Base-by-base conservation (phyloP, 2,113 vertebrate species). In the Baryphthengus martii region DNA sequence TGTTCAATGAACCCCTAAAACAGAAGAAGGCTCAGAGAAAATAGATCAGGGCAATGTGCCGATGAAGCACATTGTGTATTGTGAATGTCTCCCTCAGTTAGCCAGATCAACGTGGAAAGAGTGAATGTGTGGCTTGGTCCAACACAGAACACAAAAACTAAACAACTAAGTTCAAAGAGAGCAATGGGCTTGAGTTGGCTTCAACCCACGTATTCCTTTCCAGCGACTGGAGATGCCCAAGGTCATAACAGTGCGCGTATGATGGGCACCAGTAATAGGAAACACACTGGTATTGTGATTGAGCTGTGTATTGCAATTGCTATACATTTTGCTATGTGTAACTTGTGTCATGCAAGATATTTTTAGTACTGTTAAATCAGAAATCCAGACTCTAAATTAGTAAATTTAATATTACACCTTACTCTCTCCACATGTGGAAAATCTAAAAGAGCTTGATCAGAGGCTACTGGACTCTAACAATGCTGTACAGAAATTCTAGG, bases 381-480 rank as follows among this genome's bases (percentile, higher is more conserved):
- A 40, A 82, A 59, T 28, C 7, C 3, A 4, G 0, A n/a, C 19
- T 44, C 39, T 42, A 52, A 29, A 40, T 58, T 11, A 59, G 2
- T 26, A 67, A 39, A 44, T 29, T 62, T 71, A 3, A 29, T 71
- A 42, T 49, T 62, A 23, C 1, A 40, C 5, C 7, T 86, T 37
- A 35, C 2, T 3, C 3, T 40, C 4, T 45, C 39, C 3, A 20
- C 2, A 0, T 13, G 5, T 20, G 16, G 33, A 63, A 62, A 40
- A 70, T 63, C 14, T 81, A 40, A 52, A 74, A 56, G 12, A 47
- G 63, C 25, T 52, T 58, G 45, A 24, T 75, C 26, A 66, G 59
- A 65, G 17, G 13, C 2, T 76, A 59, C n/a, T 35, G n/a, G 25
- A 52, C 35, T 55, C 40, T 58, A 28, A 56, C 42, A 31, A 47